Evolutionary conservation across 2,113 vertebrate species (phyloP).

Genomic region (Platysteira castanea): DNA sequence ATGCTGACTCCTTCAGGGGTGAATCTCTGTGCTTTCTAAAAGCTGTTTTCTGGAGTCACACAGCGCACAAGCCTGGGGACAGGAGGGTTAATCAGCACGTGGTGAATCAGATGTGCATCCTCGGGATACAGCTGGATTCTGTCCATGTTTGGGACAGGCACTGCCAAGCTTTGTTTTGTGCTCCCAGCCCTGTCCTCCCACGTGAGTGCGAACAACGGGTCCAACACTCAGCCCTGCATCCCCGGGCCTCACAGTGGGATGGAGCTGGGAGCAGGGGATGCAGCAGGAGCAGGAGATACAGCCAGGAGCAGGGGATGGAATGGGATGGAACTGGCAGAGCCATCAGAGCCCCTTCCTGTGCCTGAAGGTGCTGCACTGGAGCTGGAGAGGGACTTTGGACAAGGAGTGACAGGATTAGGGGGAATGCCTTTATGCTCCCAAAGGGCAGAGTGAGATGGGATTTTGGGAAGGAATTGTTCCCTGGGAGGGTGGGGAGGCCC

Average conservation of each 20-base stretch:
- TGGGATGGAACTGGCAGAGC: not conserved
- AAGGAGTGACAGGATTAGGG: not conserved
- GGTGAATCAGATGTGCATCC: not conserved
- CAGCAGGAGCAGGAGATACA: not conserved
- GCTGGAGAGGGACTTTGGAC: not conserved
- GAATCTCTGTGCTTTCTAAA: not conserved
- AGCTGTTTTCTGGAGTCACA: not conserved
- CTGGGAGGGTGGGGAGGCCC: rapidly evolving
- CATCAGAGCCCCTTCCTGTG: not conserved
- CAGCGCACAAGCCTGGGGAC: rapidly evolving
- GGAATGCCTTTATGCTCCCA: not conserved
- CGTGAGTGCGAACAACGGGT: not conserved
- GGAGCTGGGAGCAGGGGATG: not conserved
- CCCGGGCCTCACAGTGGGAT: rapidly evolving
- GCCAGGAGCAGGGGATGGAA: not conserved
- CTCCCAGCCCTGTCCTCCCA: not conserved
- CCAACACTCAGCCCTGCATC: not conserved
- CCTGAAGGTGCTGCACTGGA: not conserved
- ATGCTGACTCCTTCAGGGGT: rapidly evolving
- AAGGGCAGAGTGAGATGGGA: not conserved
- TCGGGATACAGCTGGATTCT: constrained; percentile 9
- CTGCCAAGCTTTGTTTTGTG: constrained; percentile 33
- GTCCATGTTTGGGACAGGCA: not conserved
- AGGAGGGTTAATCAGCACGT: not conserved
- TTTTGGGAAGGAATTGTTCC: not conserved